These are phyloP conservation scores for Tragelaphus imberbis DNA, from an alignment of 2,113 vertebrate genomes.

Conservation along the genomic window DNA sequence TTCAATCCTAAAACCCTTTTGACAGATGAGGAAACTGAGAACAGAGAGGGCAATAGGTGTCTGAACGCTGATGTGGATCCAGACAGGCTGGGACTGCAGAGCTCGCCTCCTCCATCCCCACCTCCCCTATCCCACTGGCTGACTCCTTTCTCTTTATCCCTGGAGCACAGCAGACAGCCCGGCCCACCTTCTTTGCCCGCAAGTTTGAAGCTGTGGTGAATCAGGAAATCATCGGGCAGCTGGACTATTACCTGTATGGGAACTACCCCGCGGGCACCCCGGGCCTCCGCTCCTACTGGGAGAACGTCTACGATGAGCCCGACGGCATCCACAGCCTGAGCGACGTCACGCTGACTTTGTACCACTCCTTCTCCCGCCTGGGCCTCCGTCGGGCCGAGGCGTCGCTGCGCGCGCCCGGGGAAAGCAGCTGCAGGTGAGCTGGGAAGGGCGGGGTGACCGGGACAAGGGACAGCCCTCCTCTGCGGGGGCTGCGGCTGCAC, in stretches of 20 bases:
- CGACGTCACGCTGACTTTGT: constrained; percentile 90
- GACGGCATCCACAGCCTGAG: constrained; percentile 88
- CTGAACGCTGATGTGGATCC: not conserved
- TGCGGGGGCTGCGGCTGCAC: rapidly evolving
- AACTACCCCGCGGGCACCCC: constrained; percentile 86
- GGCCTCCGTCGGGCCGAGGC: constrained; percentile 86
- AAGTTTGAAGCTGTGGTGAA: constrained; percentile 98
- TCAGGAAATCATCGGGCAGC: constrained; percentile 95
- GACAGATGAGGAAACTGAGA: not conserved
- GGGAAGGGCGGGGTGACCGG: rapidly evolving
- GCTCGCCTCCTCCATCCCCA: rapidly evolving
- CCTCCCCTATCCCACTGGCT: not conserved
- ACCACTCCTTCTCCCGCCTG: constrained; percentile 90
- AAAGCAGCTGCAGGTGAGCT: constrained; percentile 92
- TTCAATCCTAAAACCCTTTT: not conserved
- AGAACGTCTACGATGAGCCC: constrained; percentile 91
- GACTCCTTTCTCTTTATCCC: not conserved
- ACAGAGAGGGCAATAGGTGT: not conserved
- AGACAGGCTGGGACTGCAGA: not conserved
- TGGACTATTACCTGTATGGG: constrained; percentile 94
- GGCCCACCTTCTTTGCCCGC: constrained; percentile 97
- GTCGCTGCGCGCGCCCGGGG: constrained; percentile 83
- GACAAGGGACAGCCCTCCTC: not conserved
- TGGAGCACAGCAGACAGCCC: constrained; percentile 90
- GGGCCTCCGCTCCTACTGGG: constrained; percentile 93